Conservation (phyloP, 2,797 vertebrate species). For the Microctenopoma steveboyesi region DNA sequence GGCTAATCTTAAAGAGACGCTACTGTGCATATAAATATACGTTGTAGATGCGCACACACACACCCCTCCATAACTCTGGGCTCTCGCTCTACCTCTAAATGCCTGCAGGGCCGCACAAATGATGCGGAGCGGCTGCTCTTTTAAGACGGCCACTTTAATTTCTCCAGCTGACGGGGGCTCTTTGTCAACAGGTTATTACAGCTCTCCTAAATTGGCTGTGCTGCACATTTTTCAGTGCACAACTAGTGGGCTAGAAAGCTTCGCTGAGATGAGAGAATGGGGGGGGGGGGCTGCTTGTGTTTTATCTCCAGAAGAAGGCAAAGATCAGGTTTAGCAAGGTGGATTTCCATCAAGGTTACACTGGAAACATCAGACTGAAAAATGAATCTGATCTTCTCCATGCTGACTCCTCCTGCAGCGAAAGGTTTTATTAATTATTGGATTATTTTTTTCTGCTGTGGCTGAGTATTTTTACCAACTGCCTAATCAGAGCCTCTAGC, state of each 20-base stretch:
- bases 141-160: slow-evolving; percentile 60
- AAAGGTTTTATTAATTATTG: slow-evolving; percentile 15
- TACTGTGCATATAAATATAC: not conserved
- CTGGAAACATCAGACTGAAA: slow-evolving; percentile 7
- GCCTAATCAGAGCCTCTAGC: slow-evolving; percentile 60
- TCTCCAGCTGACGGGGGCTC: slow-evolving; percentile 55
- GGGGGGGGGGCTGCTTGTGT: slow-evolving; percentile 6
- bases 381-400: slow-evolving; percentile 4
- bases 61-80: slow-evolving; percentile 4
- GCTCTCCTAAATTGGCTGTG: slow-evolving; percentile 57
- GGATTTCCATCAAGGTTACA: slow-evolving; percentile 33
- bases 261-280: slow-evolving; percentile 48
- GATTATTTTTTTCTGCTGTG: not conserved
- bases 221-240: slow-evolving; percentile 52
- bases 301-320: slow-evolving; percentile 18
- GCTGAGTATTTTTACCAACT: slow-evolving; percentile 53
- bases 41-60: not conserved
- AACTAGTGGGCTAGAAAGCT: slow-evolving; percentile 49
- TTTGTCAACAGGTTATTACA: slow-evolving; percentile 74
- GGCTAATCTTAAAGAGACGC: not conserved
- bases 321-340: slow-evolving; percentile 26
- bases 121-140: slow-evolving; percentile 56
- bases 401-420: not conserved
- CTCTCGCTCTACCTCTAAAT: slow-evolving; percentile 17
- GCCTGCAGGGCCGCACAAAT: slow-evolving; percentile 47